A percentile compares a stretch with the other conserved stretches of the same genome.
Evolutionary conservation across 2,113 vertebrate species (phyloP).

Genomic region (Laticauda colubrina): DNA sequence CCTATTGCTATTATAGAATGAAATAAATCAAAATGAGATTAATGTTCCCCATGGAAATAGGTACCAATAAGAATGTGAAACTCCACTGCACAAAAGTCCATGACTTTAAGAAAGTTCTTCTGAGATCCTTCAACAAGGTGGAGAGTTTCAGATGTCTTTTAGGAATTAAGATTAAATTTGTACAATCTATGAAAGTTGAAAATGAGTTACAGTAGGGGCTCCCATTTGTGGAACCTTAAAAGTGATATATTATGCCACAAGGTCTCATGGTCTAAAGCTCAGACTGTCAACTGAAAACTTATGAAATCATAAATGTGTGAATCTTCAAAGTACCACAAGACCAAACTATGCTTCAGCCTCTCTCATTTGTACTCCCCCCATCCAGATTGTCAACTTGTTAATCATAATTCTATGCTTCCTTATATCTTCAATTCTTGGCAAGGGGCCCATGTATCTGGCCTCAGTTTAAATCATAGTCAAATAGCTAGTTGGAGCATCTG

Average conservation of each 20-base stretch:
- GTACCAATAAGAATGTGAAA: neutral
- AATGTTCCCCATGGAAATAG: neutral
- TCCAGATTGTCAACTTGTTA: neutral
- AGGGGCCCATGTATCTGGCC: neutral
- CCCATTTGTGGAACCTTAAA: neutral
- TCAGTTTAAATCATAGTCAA: neutral
- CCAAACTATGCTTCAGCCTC: neutral
- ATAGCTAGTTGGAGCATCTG: neutral
- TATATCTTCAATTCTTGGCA: neutral
- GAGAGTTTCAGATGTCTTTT: neutral
- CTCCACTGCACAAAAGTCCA: neutral
- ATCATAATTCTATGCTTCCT: neutral
- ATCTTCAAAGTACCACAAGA: neutral
- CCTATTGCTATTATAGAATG: neutral
- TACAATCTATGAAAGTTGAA: neutral
- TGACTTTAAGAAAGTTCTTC: neutral
- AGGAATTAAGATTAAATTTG: conserved; percentile 6
- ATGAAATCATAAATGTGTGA: neutral
- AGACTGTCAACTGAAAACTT: neutral
- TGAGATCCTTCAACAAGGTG: neutral
- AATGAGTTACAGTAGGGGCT: neutral
- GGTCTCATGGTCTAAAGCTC: neutral
- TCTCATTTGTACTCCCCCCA: neutral
- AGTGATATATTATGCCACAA: neutral
- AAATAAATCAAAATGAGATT: conserved; percentile 2